Conservation (phyloP, 2,113 vertebrate species). For the Pituophis catenifer region DNA sequence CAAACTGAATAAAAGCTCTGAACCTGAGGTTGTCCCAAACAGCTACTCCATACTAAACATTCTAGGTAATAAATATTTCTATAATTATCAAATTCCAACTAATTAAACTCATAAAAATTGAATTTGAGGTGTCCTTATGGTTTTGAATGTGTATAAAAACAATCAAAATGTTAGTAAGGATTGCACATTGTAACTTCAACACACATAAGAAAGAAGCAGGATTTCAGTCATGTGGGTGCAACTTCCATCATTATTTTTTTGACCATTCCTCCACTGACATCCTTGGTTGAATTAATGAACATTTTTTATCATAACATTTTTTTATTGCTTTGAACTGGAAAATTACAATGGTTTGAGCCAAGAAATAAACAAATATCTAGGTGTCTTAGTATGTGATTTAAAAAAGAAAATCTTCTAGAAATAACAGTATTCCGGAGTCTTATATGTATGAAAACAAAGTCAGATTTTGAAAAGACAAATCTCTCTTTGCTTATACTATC, state of each 20-base stretch:
- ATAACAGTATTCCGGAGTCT: constrained; percentile 4
- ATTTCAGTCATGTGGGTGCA: background rate
- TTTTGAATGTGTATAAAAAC: background rate
- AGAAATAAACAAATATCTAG: background rate
- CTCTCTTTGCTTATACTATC: background rate
- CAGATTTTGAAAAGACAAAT: constrained; percentile 9
- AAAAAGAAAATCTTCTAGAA: background rate
- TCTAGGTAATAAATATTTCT: background rate
- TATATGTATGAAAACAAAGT: constrained; percentile 5
- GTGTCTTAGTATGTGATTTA: background rate
- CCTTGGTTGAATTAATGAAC: background rate
- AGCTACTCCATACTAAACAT: background rate
- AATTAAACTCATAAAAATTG: background rate
- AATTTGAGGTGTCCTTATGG: background rate
- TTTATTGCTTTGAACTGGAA: constrained; percentile 12
- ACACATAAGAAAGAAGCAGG: background rate
- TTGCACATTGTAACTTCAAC: background rate
- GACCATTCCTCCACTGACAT: background rate
- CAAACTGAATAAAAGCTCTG: background rate
- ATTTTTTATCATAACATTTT: background rate
- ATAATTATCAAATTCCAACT: background rate
- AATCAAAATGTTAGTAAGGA: background rate
- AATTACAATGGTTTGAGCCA: background rate
- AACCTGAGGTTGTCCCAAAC: background rate
- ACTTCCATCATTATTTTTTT: background rate